Conservation (phyloP, 2,797 vertebrate species). For the Hemibagrus guttatus region DNA sequence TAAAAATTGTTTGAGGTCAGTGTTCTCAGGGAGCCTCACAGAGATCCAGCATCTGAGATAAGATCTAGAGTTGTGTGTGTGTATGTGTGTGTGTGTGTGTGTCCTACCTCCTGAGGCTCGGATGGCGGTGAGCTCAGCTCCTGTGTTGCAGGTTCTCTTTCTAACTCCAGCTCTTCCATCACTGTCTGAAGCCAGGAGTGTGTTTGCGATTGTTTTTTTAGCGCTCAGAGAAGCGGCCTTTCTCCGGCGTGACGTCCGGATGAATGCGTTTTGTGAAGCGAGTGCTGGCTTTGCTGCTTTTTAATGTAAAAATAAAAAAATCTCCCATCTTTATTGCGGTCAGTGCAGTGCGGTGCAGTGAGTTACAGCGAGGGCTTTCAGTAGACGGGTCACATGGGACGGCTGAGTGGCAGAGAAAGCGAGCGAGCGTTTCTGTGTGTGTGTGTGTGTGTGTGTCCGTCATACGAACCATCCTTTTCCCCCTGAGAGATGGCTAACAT, state of each 20-base stretch:
- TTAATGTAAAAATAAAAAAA: constrained; percentile 47
- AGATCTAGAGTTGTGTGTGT: neutral
- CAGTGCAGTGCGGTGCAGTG: constrained; percentile 55
- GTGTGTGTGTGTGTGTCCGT: constrained; percentile 36
- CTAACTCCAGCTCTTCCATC: constrained; percentile 29
- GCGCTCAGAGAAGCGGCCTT: neutral
- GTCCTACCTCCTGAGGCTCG: constrained; percentile 53
- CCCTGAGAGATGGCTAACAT: constrained; percentile 53
- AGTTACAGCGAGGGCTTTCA: constrained; percentile 64
- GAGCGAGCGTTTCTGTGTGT: neutral
- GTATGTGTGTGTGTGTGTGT: constrained; percentile 17
- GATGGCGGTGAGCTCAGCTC: constrained; percentile 36
- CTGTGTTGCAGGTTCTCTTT: constrained; percentile 17
- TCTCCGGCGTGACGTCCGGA: too few relatives aligned
- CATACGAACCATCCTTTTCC: constrained; percentile 54
- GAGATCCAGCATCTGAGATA: constrained; percentile 16
- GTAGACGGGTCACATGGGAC: constrained; percentile 56
- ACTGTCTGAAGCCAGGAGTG: neutral
- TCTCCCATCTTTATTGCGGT: constrained; percentile 67
- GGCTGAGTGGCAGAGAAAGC: constrained; percentile 47
- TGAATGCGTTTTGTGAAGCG: neutral
- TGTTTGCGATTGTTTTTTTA: neutral
- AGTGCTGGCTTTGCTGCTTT: constrained; percentile 2
- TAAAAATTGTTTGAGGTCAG: neutral
- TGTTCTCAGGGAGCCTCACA: neutral